These are phyloP conservation scores for Oeneis ivallda DNA, from an alignment of 2,888 invertebrate species.

Conservation along the genomic window DNA sequence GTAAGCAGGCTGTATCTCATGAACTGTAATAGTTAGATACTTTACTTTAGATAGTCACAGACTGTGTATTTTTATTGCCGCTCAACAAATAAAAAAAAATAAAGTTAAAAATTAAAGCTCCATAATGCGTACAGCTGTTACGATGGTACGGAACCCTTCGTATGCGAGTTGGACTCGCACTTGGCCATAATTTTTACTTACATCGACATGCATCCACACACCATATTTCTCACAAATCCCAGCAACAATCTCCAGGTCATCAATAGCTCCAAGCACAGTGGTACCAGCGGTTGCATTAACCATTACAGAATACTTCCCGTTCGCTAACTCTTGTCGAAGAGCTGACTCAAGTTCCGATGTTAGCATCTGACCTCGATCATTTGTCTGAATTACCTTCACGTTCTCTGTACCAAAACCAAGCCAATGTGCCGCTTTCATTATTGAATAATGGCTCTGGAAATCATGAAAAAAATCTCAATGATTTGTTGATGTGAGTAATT, in stretches of 20 bases:
- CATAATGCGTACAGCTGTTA: no score
- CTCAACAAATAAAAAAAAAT: no score
- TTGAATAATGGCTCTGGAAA: constrained; percentile 88
- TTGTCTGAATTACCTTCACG: constrained; percentile 84
- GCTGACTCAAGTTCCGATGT: constrained; percentile 81
- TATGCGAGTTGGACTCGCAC: no score
- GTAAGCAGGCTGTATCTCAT: no score
- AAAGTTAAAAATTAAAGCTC: no score
- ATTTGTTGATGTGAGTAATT: no score
- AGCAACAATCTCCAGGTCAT: constrained; percentile 86
- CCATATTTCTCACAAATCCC: constrained; percentile 84
- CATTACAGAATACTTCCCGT: constrained; percentile 83
- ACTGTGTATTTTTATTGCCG: no score
- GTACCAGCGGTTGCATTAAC: constrained; percentile 90
- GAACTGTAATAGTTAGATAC: no score
- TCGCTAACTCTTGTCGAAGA: constrained; percentile 69
- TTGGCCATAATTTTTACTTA: constrained; percentile 64
- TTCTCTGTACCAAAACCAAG: constrained; percentile 92
- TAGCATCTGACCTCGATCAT: constrained; percentile 85
- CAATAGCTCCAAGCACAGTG: constrained; percentile 92
- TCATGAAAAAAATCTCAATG: not conserved
- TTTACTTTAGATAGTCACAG: no score
- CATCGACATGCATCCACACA: constrained; percentile 93
- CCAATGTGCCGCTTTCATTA: constrained; percentile 90
- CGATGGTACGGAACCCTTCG: no score